These are phyloP conservation scores for Crambe crambe DNA, from an alignment of 37 sponge, comb jelly and placozoan species.

Conservation along the genomic window DNA sequence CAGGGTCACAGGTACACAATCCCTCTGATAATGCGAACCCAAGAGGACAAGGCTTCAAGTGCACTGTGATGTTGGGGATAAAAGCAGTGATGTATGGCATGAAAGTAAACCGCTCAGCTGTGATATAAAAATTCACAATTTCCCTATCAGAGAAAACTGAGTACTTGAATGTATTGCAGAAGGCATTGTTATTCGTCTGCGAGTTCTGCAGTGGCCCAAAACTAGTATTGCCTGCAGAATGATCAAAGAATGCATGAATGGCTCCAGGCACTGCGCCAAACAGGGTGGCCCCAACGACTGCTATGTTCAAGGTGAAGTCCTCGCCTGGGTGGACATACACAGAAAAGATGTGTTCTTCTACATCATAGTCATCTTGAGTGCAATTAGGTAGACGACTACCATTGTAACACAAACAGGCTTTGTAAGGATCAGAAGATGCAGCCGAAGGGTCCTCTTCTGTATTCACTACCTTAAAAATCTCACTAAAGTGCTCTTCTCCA, in stretches of 20 bases:
- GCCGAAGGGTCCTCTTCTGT: not conserved
- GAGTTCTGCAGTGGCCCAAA: not conserved
- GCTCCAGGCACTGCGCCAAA: not conserved
- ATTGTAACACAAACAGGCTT: not conserved
- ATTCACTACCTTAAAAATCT: not conserved
- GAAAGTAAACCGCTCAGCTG: not conserved
- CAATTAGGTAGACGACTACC: not conserved
- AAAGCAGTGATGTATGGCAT: not conserved
- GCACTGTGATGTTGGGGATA: not conserved
- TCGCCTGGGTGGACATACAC: too few relatives aligned
- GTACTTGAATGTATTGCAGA: not conserved
- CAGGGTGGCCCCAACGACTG: not conserved
- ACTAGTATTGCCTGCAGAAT: not conserved
- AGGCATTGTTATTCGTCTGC: not conserved
- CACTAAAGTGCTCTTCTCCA: not conserved
- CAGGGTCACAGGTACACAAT: not conserved
- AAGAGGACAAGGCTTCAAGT: not conserved
- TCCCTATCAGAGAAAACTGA: not conserved
- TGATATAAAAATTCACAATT: not conserved
- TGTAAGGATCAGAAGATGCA: not conserved
- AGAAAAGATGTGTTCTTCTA: too few relatives aligned
- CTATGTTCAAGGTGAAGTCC: not conserved
- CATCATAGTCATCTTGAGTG: not conserved
- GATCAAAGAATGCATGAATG: not conserved
- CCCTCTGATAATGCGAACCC: not conserved